phyloP scores from a whole-genome alignment of 37 sponge, comb jelly and placozoan species.

The Chondrilla cf. caribensis region DNA sequence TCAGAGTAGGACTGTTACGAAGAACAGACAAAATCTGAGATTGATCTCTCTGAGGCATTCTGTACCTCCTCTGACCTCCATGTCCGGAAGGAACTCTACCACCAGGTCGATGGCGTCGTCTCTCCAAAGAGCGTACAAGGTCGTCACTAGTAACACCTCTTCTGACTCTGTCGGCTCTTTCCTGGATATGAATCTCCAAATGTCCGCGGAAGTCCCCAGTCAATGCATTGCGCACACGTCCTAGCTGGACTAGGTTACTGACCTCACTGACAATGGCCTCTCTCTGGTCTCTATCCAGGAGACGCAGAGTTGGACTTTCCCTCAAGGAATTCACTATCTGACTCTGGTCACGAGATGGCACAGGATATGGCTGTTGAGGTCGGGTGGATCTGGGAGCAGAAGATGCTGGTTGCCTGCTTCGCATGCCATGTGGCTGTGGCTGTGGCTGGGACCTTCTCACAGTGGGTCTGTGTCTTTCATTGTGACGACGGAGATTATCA shows the following conservation, averaged over 20 bases:
- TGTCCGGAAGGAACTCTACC: background rate
- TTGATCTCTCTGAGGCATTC: conserved; percentile 55
- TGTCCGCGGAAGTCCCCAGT: conserved; percentile 22
- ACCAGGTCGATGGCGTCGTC: background rate
- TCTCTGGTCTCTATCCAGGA: background rate
- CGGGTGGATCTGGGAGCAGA: background rate
- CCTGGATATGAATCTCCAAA: conserved; percentile 19
- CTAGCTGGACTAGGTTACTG: conserved; percentile 38
- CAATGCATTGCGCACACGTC: conserved; percentile 30
- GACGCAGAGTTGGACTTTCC: conserved; percentile 13
- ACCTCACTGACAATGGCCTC: conserved; percentile 45
- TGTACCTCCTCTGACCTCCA: conserved; percentile 34
- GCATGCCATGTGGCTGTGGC: background rate
- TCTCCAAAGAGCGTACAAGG: background rate
- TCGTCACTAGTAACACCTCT: conserved; percentile 6
- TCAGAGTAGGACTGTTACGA: conserved; percentile 56
- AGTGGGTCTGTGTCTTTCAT: background rate
- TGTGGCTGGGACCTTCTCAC: background rate
- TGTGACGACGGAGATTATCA: background rate
- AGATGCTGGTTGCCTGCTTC: background rate
- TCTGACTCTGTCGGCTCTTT: background rate
- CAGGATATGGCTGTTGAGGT: background rate
- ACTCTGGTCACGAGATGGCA: conserved; percentile 8
- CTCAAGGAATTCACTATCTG: background rate
- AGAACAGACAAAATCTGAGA: conserved; percentile 34